These are phyloP conservation scores for Diarsia dahlii DNA, from an alignment of 2,888 invertebrate genomes.

Conservation along the genomic window DNA sequence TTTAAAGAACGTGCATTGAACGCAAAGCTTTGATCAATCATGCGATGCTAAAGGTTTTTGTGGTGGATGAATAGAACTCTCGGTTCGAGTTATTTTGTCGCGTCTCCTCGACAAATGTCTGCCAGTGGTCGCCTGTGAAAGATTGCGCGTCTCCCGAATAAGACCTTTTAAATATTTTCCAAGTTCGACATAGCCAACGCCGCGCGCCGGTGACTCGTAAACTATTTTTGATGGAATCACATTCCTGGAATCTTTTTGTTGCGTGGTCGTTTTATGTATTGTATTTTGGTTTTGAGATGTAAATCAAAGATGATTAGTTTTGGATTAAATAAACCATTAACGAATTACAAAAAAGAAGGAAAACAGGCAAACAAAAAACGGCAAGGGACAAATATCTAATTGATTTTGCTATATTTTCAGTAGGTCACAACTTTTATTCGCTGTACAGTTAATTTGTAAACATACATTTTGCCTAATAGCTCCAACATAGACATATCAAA, in stretches of 20 bases:
- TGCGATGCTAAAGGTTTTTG: constrained; percentile 87
- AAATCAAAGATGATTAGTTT: background rate
- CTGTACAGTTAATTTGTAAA: constrained; percentile 14
- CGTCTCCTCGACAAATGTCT: constrained; percentile 76
- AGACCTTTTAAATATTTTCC: constrained; percentile 82
- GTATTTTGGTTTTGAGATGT: constrained; percentile 10
- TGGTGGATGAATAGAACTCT: constrained; percentile 84
- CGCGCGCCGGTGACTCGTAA: constrained; percentile 69
- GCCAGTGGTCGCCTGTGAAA: constrained; percentile 79
- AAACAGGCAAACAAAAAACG: background rate
- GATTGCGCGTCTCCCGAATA: constrained; percentile 81
- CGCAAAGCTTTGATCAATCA: constrained; percentile 89
- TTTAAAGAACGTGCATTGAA: constrained; percentile 80
- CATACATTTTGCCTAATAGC: constrained; percentile 21
- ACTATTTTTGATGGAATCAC: constrained; percentile 71
- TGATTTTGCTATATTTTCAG: background rate
- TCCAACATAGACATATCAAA: constrained; percentile 69
- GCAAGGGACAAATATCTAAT: no score
- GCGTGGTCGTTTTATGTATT: constrained; percentile 27
- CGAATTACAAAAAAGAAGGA: background rate
- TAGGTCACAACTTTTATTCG: background rate
- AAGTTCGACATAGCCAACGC: constrained; percentile 72
- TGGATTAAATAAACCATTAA: background rate
- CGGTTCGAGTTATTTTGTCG: constrained; percentile 85
- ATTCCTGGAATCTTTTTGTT: constrained; percentile 58